These are phyloP conservation scores for Chelon auratus DNA, from an alignment of 2,797 vertebrate species.

Conservation along the genomic window DNA sequence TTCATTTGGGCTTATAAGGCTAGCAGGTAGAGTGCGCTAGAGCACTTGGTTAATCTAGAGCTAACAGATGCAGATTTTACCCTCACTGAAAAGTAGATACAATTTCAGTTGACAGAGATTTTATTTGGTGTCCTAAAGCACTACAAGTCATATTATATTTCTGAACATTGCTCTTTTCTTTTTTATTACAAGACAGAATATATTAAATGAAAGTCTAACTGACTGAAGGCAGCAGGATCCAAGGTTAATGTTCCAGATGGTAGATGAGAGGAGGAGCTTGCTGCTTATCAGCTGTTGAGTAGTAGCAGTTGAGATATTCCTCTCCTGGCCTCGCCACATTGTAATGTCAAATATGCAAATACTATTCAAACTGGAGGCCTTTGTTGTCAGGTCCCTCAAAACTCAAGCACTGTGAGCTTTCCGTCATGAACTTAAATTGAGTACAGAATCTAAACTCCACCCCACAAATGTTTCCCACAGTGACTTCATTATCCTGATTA, in stretches of 20 bases:
- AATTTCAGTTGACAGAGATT: too few relatives aligned
- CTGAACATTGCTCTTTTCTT: neutral
- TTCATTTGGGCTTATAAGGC: too few relatives aligned
- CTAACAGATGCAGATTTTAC: too few relatives aligned
- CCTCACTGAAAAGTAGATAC: too few relatives aligned
- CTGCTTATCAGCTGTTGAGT: conserved; percentile 66
- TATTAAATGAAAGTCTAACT: conserved; percentile 8
- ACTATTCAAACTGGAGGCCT: conserved; percentile 13
- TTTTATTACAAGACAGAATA: conserved; percentile 10
- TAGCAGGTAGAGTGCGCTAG: too few relatives aligned
- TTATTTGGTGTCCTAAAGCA: too few relatives aligned
- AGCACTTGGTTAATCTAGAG: too few relatives aligned
- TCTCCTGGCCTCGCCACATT: conserved; percentile 40
- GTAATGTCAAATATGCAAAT: conserved; percentile 56
- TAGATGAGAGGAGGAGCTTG: conserved; percentile 39
- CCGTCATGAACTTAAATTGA: neutral
- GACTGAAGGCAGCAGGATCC: conserved; percentile 17
- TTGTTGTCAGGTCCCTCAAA: conserved; percentile 11
- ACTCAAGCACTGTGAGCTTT: conserved; percentile 4
- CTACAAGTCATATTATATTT: neutral
- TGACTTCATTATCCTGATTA: neutral
- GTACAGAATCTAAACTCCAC: neutral
- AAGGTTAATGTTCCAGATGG: conserved; percentile 62
- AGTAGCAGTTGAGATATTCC: conserved; percentile 20
- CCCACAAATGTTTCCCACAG: neutral